A percentile compares a stretch with the other conserved stretches of the same genome.
phyloP scores from a whole-genome alignment of 2,888 invertebrate genomes.

The Aphrophora alni region DNA sequence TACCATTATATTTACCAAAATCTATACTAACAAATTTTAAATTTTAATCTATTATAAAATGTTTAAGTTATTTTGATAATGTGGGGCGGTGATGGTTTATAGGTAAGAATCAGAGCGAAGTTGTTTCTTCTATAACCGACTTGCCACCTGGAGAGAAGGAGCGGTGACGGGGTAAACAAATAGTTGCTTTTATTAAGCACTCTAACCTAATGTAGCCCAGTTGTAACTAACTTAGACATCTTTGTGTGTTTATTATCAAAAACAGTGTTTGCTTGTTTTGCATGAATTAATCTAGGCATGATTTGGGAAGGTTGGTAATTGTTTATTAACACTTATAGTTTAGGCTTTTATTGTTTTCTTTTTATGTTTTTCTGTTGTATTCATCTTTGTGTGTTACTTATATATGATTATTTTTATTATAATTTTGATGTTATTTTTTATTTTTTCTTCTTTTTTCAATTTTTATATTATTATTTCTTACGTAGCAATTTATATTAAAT shows the following conservation, averaged over 20 bases:
- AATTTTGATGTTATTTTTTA: no score
- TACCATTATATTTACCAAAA: no score
- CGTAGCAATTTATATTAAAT: no score
- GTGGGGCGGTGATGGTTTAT: constrained; percentile 44
- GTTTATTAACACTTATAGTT: no score
- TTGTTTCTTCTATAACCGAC: constrained; percentile 43
- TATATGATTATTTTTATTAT: no score
- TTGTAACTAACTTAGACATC: background rate
- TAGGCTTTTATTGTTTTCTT: no score
- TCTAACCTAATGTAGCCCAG: background rate
- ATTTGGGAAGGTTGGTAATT: no score
- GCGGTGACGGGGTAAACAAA: constrained; percentile 46
- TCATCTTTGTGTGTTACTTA: no score
- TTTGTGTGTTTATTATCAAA: background rate
- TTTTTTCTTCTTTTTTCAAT: no score
- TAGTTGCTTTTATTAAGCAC: background rate
- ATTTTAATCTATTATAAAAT: background rate
- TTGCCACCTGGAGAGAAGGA: constrained; percentile 47
- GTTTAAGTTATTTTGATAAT: background rate
- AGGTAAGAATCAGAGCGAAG: constrained; percentile 45
- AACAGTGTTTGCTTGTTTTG: background rate
- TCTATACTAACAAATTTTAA: no score
- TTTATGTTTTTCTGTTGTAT: no score
- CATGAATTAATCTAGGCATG: background rate
- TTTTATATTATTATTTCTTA: no score